A percentile compares a stretch with the other conserved stretches of the same genome.
Evolutionary conservation across 2,888 invertebrate genomes (phyloP).

Genomic region (Ennomos fuscantarius): DNA sequence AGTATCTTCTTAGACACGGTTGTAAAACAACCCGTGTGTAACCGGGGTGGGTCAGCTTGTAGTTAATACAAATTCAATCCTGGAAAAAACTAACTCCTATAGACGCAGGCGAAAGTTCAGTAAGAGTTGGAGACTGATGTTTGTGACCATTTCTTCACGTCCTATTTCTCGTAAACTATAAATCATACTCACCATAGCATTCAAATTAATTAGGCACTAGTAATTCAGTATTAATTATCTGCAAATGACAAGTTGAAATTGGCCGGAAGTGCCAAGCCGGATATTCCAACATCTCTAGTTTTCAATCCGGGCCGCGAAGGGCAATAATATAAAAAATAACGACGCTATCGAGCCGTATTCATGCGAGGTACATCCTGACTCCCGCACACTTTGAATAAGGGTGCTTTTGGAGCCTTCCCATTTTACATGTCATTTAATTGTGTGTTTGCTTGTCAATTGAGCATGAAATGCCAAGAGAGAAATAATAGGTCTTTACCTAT

Average conservation of each 20-base stretch:
- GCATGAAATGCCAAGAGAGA: constrained; percentile 6
- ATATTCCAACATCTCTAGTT: constrained; percentile 28
- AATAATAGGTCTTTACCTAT: no score
- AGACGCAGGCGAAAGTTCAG: no score
- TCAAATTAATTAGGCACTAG: no score
- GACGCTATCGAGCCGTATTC: constrained; percentile 28
- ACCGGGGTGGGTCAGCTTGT: no score
- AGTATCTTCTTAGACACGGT: no score
- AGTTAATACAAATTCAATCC: no score
- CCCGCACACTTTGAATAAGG: constrained; percentile 19
- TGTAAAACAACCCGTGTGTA: no score
- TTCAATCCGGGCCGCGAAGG: constrained; percentile 47
- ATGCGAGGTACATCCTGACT: constrained; percentile 4
- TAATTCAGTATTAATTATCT: neutral
- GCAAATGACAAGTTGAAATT: neutral
- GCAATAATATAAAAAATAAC: constrained; percentile 49
- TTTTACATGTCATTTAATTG: constrained; percentile 17
- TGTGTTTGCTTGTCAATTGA: constrained; percentile 9
- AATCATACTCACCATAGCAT: no score
- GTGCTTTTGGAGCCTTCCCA: constrained; percentile 20
- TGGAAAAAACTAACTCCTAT: no score
- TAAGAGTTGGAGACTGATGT: no score
- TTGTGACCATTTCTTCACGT: no score
- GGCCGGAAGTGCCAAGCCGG: neutral
- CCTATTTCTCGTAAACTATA: no score